Base-by-base conservation (phyloP, 2,113 vertebrate species). In the Syngnathus floridae region DNA sequence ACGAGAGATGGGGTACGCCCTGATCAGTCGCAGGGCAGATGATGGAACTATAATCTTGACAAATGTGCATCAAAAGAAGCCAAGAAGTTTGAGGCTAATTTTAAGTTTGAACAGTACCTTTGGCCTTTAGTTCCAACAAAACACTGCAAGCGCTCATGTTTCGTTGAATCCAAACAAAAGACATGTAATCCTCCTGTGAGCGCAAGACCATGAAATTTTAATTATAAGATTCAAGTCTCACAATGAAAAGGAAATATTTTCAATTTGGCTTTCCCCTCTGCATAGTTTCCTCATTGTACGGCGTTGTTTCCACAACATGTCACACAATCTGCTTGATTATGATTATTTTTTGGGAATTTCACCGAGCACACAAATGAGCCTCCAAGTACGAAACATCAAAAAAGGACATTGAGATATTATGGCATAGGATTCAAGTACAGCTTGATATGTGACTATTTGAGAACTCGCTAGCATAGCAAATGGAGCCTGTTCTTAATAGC, bases 211-310 rank as follows among this genome's bases (percentile, higher is more conserved):
- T 61, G 17, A 64, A 46, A 64, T 62, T 46, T 57, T 43, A 65
- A 68, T 19, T 13, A n/a, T 60, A 51, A 60, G 67, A 68, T 43
- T 31, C 37, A 22, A 67, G 41, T 52, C 41, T 11, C 19, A 46
- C 12, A 57, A 52, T 57, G 19, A 65, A 17, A 43, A 46, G 45
- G 26, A 35, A 56, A 56, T 56, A 26, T 46, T 36, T 12, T 10
- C 1, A 22, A 37, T 49, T 67, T 67, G 10, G 12, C 37, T 70
- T 66, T 31, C 2, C 26, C 40, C 35, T 9, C 38, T 43, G 59
- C 43, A 61, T 61, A 61, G 22, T 61, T 61, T 40, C 26, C 21
- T 43, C 40, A 61, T 40, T 38, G 22, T 26, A 21, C 38, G 40
- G 21, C 40, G 26, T 26, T 61, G 40, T 22, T 61, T 61, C 5